Base-by-base conservation (phyloP, 2,888 invertebrate genomes). In the Caenorhabditis angaria region DNA sequence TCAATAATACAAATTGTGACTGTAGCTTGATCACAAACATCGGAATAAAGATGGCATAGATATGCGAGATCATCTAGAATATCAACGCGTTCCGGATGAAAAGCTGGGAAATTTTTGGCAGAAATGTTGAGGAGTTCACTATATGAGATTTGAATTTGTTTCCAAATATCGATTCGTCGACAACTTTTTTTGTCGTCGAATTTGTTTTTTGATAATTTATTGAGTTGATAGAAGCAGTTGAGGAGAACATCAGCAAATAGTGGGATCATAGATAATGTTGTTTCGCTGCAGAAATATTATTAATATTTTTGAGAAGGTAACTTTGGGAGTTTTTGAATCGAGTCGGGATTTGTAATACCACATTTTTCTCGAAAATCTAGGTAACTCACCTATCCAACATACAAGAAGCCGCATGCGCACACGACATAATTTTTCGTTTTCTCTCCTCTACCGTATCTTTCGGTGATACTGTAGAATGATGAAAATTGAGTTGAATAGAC, bases 1-100 rank as follows among this genome's bases (percentile, higher is more conserved):
- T 85, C 85, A 65, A 85, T 83, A 32, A 82, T 80, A 59, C 84
- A 81, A n/a, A 85, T 61, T 25, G 83, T 80, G 32, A 85, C 76
- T 8, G 85, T 83, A 1, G 82, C 80, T 63, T 82, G 80, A 71
- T 85, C 85, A 50, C 83, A 82, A 28, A 83, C 82, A 61, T 85
- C 85, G n/a, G 79, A 77, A 70, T 70, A 85, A 50, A 83, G 56
- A 57, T 79, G 74, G 63, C 85, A 85, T n/a, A 84, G 54, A 51
- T 77, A 81, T 6, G 85, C 80, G 48, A 83, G 59, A 65, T 85
- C 84, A 35, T 80, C 81, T 50, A 85, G 61, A 51, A 84, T 68
- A 48, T 84, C 83, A 12, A 85, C 81, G 10, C 85, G 62, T 50
- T 83, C 80, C 6, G 78, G 77, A 62, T 83, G 80, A 48, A 70